Conservation (phyloP, 1,140 invertebrate species). For the Brachionus angularis region DNA sequence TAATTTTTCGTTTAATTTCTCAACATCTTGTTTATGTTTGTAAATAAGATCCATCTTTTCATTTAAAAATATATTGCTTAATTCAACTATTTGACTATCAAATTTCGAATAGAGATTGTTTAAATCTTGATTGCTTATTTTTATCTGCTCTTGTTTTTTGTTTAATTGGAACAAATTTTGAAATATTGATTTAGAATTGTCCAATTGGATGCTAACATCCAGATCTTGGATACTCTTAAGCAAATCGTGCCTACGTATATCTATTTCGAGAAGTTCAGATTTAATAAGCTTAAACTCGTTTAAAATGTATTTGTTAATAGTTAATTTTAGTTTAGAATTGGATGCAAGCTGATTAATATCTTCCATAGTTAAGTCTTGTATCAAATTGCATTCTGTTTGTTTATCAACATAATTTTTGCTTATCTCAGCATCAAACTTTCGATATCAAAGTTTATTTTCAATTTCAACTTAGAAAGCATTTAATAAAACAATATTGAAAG, state of each 20-base stretch:
- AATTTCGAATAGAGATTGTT: not conserved
- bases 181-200: not conserved
- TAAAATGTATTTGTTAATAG: slow-evolving; percentile 1
- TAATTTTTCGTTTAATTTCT: slow-evolving; percentile 16
- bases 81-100: slow-evolving; percentile 22
- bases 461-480: not conserved
- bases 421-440: slow-evolving; percentile 13
- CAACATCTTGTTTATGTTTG: slow-evolving; percentile 4
- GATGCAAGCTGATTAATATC: not conserved
- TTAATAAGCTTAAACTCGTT: slow-evolving; percentile 31
- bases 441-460: not conserved
- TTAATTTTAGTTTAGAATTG: not conserved
- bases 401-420: slow-evolving; percentile 30
- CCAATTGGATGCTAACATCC: too few species aligned
- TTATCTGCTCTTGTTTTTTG: not conserved
- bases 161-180: not conserved
- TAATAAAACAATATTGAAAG: not conserved
- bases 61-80: slow-evolving; percentile 30
- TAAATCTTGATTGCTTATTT: slow-evolving; percentile 20
- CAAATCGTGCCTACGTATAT: not conserved
- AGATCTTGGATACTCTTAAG: too few species aligned
- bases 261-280: slow-evolving; percentile 21
- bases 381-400: not conserved
- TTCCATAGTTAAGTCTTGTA: not conserved
- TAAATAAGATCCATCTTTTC: slow-evolving; percentile 33